Conservation (phyloP, 2,113 vertebrate species). For the Ochotona curzoniae region DNA sequence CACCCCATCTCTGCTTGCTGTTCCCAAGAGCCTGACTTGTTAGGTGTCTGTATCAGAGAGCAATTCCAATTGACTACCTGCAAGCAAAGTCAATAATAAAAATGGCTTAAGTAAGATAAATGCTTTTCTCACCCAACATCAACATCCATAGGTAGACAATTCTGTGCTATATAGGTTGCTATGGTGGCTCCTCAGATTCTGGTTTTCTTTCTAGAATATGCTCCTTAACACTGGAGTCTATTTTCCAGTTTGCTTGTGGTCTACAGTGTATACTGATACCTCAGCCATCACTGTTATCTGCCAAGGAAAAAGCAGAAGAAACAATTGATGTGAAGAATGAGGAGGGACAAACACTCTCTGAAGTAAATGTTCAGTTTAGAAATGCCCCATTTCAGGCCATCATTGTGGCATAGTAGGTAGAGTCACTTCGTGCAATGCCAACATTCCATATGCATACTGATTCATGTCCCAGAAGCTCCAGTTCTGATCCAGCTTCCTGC, state of each 20-base stretch:
- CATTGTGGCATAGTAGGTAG: no score
- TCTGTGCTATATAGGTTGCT: neutral
- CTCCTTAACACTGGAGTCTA: neutral
- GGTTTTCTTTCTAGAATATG: neutral
- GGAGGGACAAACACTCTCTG: neutral
- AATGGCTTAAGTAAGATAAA: slow-evolving; percentile 35
- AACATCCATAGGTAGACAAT: neutral
- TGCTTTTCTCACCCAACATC: neutral
- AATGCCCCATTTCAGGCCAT: neutral
- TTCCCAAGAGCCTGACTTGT: neutral
- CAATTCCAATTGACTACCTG: neutral
- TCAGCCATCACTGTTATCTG: neutral
- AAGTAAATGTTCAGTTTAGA: neutral
- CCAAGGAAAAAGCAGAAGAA: neutral
- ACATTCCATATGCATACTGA: no score
- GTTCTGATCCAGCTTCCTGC: no score
- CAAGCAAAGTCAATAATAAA: neutral
- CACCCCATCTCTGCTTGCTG: neutral
- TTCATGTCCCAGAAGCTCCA: no score
- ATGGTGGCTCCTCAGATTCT: neutral
- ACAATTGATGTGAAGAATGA: no score
- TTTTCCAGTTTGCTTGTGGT: neutral
- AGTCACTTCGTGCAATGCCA: no score
- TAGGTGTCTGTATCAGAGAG: neutral
- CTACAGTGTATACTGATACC: neutral